Conservation (phyloP, 2,888 invertebrate genomes). For the Caenorhabditis sp. region DNA sequence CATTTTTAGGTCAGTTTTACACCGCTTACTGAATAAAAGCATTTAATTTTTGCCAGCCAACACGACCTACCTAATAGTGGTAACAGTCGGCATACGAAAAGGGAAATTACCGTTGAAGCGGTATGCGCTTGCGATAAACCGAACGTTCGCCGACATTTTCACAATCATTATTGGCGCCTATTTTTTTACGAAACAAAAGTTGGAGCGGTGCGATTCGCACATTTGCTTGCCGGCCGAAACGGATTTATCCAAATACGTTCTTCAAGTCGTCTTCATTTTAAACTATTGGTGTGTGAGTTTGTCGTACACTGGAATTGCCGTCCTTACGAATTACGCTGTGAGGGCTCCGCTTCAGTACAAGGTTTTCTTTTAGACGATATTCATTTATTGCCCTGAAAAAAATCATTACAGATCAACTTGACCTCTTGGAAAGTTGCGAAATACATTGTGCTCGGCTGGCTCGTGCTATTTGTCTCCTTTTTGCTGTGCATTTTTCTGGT, state of each 20-base stretch:
- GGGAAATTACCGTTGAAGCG: conserved; percentile 60
- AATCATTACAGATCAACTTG: background rate
- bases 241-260: conserved; percentile 19
- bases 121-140: conserved; percentile 59
- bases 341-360: conserved; percentile 66
- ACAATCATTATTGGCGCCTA: conserved; percentile 44
- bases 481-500: conserved; percentile 25
- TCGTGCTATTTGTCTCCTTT: conserved; percentile 9
- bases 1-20: conserved; percentile 13
- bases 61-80: conserved; percentile 48
- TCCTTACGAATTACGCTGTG: conserved; percentile 68
- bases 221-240: conserved; percentile 45
- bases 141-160: conserved; percentile 59
- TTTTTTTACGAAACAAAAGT: conserved; percentile 41
- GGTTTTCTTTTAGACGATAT: conserved; percentile 50
- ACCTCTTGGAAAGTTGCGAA: conserved; percentile 2
- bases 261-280: conserved; percentile 60
- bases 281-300: conserved; percentile 68
- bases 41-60: conserved; percentile 50
- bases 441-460: background rate
- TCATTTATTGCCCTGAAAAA: no score
- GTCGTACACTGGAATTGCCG: conserved; percentile 65
- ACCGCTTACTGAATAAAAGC: background rate
- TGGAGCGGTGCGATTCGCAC: conserved; percentile 42
- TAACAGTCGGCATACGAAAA: conserved; percentile 53